Percentiles rank a stretch among this genome's conserved stretches.
phyloP scores from a whole-genome alignment of 2,113 vertebrate genomes.

The Myrmecophaga tridactyla region DNA sequence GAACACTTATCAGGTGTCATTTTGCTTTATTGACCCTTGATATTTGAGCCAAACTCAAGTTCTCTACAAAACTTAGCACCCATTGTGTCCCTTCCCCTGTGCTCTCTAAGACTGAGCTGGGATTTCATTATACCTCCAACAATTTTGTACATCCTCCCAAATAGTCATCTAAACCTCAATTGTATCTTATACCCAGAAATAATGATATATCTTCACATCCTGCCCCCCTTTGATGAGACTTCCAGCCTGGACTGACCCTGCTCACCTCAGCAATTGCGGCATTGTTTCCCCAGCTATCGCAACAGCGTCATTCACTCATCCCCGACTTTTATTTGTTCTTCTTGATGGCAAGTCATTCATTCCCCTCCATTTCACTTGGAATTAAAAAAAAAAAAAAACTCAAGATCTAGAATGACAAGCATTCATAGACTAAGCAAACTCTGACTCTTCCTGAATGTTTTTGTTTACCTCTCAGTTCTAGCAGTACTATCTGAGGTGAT shows the following conservation, averaged over 20 bases:
- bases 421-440: background rate
- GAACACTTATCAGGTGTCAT: background rate
- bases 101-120: background rate
- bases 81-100: background rate
- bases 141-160: background rate
- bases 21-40: background rate
- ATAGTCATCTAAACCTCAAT: background rate
- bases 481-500: background rate
- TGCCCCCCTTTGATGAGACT: background rate
- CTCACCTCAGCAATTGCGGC: background rate
- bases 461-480: background rate
- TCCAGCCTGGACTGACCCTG: background rate
- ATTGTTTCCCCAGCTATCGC: background rate
- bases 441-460: background rate
- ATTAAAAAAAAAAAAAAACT: background rate
- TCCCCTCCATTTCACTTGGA: background rate
- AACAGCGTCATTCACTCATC: background rate
- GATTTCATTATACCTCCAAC: background rate
- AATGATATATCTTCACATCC: accelerated
- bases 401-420: background rate
- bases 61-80: background rate
- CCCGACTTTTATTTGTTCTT: background rate
- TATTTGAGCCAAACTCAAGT: background rate
- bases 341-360: background rate
- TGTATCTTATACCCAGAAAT: background rate